Conservation (phyloP, 2,113 vertebrate genomes). For the Tragelaphus buxtoni region DNA sequence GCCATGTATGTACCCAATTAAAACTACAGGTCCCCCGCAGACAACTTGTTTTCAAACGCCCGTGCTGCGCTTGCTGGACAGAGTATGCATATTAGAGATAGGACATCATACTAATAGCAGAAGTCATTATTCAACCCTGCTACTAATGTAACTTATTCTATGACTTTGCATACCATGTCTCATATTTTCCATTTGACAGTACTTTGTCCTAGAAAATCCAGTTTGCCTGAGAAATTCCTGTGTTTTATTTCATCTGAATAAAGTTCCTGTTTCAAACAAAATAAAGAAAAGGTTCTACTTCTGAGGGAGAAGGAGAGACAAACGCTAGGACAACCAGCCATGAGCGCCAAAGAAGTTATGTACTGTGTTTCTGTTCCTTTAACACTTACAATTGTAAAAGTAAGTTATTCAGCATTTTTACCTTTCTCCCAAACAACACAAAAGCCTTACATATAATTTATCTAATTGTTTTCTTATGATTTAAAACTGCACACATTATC, state of each 20-base stretch:
- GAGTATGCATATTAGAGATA: background rate
- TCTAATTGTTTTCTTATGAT: background rate
- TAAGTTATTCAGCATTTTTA: background rate
- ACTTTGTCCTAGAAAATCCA: background rate
- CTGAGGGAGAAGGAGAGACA: background rate
- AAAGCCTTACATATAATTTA: background rate
- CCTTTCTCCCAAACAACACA: background rate
- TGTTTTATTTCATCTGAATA: background rate
- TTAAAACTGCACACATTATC: background rate
- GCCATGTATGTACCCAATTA: background rate
- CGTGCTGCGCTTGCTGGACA: background rate
- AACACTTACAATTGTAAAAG: background rate
- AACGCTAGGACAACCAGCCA: background rate
- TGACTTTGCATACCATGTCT: background rate
- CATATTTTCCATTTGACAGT: background rate
- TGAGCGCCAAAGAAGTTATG: background rate
- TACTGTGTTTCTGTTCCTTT: background rate
- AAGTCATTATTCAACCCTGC: background rate
- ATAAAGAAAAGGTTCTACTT: background rate
- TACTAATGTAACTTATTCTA: background rate
- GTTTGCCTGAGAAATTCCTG: background rate
- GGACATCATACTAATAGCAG: background rate
- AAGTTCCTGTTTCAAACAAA: background rate
- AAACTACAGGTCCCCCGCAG: background rate
- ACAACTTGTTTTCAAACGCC: background rate